Evolutionary conservation across 2,888 invertebrate species (phyloP), one percentile per base, ranked within the genome.

Genomic region (Netelia inedita): DNA sequence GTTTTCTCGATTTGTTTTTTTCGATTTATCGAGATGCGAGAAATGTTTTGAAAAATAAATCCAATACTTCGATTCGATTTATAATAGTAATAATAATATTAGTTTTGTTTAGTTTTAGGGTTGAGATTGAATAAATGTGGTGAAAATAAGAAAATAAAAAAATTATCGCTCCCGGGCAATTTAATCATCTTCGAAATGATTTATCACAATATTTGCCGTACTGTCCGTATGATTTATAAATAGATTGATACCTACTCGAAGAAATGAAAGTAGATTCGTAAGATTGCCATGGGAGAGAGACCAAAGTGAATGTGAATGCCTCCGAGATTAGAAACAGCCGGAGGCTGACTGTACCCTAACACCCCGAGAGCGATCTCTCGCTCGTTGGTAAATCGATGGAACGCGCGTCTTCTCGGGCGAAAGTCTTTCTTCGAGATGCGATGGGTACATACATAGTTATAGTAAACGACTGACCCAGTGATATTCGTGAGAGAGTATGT

Each of bases 391-490:
- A 14, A 46, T 46, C 46, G 10, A 46, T 1, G 11, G 14, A 46
- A 46, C 14, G 14, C 19, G n/a, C 9, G 11, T 74, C 61, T 43
- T 71, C 61, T 66, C 79, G 19, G 79, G 74, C 71, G 79, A 79
- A 79, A 79, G 79, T 79, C 79, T 79, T 79, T 79, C 79, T 43
- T 6, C 65, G n/a, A 19, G 57, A 16, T 46, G 0, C 46, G 1
- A 41, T 35, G 35, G 46, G 2, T 9, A 35, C 35, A 23, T 55
- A 35, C 10, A 28, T 21, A 16, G 43, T 23, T 19, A 19, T 19
- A 50, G 11, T 50, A n/a, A 21, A 79, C 72, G 71, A 79, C 71
- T 83, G 79, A 83, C 83, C 75, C 53, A 83, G 75, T 83, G 79
- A 75, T 83, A 75, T 83, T 59, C 74, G 46, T 35, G n/a, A 55